Conservation (phyloP, 2,888 invertebrate genomes). For the Diaphora mendica region DNA sequence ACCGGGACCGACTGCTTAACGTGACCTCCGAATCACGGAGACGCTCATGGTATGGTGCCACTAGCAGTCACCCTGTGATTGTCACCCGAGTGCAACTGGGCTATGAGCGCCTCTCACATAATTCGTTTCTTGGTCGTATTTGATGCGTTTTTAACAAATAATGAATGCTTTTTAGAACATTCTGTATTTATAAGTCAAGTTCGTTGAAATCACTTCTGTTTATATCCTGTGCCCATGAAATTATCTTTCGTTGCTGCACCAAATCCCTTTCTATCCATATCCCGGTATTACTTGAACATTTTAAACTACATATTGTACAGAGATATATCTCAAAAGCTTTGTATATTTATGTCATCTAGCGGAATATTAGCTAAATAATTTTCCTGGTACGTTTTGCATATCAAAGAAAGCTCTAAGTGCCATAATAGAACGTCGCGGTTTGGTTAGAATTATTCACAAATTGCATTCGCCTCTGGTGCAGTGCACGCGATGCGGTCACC, state of each 20-base stretch:
- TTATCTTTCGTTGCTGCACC: neutral
- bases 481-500: slow-evolving; percentile 55
- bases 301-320: neutral
- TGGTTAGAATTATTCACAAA: slow-evolving; percentile 51
- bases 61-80: too few relatives aligned
- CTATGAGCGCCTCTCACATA: too few relatives aligned
- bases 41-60: too few relatives aligned
- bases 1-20: too few relatives aligned
- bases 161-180: too few relatives aligned
- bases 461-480: slow-evolving; percentile 43
- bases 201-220: too few relatives aligned
- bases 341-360: neutral
- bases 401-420: slow-evolving; percentile 41
- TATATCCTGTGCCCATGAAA: too few relatives aligned
- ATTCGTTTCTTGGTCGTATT: neutral
- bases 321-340: neutral
- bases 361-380: neutral
- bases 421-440: slow-evolving; percentile 44
- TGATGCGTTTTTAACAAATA: neutral
- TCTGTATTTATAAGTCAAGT: too few relatives aligned
- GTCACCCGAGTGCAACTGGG: too few relatives aligned
- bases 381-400: slow-evolving; percentile 15
- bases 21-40: too few relatives aligned
- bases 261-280: neutral
- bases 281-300: neutral